These are phyloP conservation scores for Ennomos fuscantarius DNA, from an alignment of 2,888 invertebrate genomes.

Conservation along the genomic window DNA sequence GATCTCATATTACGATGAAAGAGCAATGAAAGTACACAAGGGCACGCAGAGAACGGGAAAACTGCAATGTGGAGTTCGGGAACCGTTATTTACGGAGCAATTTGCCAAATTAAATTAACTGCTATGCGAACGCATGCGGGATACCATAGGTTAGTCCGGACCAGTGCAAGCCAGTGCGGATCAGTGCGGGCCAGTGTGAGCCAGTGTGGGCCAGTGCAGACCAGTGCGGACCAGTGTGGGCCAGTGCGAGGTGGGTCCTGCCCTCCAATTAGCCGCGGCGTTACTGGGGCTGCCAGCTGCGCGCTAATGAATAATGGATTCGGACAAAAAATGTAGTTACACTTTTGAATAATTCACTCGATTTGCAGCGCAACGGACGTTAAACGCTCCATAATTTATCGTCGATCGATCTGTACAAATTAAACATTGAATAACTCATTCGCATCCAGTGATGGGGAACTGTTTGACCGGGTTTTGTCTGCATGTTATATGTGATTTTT, in stretches of 20 bases:
- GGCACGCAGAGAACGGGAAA: constrained; percentile 46
- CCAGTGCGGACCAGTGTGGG: not conserved
- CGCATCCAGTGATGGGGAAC: not conserved
- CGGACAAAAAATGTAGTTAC: constrained; percentile 36
- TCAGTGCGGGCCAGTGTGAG: not conserved
- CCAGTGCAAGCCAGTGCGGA: not conserved
- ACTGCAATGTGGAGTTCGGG: constrained; percentile 45
- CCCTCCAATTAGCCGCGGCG: not conserved
- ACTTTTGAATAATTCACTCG: constrained; percentile 35
- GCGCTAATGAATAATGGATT: constrained; percentile 44
- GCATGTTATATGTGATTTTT: too few species aligned
- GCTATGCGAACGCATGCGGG: not conserved
- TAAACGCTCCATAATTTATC: constrained; percentile 9
- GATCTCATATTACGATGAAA: constrained; percentile 25
- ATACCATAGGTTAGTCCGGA: too few species aligned
- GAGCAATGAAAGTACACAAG: constrained; percentile 50
- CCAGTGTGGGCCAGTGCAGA: not conserved
- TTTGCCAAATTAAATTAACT: constrained; percentile 28
- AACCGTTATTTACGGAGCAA: constrained; percentile 22
- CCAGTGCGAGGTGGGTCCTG: not conserved
- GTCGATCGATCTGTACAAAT: constrained; percentile 1
- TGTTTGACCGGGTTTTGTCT: not conserved
- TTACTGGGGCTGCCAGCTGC: constrained; percentile 8
- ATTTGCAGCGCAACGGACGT: constrained; percentile 38
- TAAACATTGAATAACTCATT: not conserved